These are phyloP conservation scores for Macaria notata DNA, from an alignment of 2,888 invertebrate genomes.

Conservation along the genomic window DNA sequence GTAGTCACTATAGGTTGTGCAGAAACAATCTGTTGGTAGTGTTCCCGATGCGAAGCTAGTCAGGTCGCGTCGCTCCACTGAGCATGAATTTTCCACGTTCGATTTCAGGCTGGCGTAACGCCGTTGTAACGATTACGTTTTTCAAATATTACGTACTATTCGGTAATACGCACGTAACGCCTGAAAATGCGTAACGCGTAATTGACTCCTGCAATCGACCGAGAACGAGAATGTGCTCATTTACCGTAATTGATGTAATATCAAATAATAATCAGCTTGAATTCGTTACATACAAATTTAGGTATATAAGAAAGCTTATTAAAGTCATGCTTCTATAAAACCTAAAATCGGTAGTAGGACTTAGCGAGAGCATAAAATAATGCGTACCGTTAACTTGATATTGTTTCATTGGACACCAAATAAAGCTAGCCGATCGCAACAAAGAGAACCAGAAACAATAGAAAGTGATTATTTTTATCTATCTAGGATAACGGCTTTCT, in stretches of 20 bases:
- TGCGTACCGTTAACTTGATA: background rate
- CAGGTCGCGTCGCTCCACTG: conserved; percentile 59
- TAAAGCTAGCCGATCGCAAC: background rate
- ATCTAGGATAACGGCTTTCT: conserved; percentile 49
- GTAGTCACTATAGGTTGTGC: too few species aligned
- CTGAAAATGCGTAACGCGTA: conserved; percentile 55
- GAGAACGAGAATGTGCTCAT: conserved; percentile 21
- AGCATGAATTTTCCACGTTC: conserved; percentile 80
- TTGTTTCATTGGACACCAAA: background rate
- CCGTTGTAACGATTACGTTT: conserved; percentile 73
- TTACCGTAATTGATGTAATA: conserved; percentile 26
- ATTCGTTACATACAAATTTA: too few species aligned
- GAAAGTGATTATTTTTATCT: conserved; percentile 34
- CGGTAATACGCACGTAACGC: conserved; percentile 69
- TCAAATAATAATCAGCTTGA: background rate
- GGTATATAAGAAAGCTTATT: too few species aligned
- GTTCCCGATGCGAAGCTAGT: conserved; percentile 5
- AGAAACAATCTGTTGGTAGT: conserved; percentile 4
- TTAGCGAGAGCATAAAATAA: background rate
- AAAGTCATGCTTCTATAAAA: too few species aligned
- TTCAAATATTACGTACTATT: conserved; percentile 76
- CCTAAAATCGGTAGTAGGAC: too few species aligned
- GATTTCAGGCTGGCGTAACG: conserved; percentile 76
- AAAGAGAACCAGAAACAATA: conserved; percentile 23
- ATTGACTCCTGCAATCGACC: conserved; percentile 28